A percentile compares a stretch with the other conserved stretches of the same genome.
These are phyloP conservation scores for Galendromus occidentalis DNA, from an alignment of 1,140 invertebrate genomes.

Conservation along the genomic window DNA sequence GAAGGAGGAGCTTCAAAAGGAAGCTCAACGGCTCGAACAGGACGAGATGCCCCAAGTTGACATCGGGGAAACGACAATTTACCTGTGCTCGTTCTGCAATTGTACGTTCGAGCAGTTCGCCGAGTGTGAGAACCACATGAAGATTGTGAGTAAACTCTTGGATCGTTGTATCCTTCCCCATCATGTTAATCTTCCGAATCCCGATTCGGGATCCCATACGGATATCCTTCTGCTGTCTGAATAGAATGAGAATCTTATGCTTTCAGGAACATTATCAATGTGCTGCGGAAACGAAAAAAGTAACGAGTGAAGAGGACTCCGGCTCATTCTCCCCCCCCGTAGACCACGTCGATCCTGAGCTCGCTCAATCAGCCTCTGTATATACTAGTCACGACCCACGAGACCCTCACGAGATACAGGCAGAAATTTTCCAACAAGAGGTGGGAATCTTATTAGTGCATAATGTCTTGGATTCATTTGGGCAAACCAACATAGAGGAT, in stretches of 20 bases:
- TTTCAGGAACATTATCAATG: no score
- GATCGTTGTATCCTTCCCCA: no score
- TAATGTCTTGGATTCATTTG: not conserved
- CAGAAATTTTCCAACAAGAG: not conserved
- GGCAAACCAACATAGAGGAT: not conserved
- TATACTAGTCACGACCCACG: no score
- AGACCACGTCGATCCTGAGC: no score
- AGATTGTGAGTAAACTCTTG: not conserved
- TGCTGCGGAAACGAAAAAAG: no score
- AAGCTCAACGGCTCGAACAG: not conserved
- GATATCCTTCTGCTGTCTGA: not conserved
- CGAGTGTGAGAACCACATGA: conserved; percentile 5
- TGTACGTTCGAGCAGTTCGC: not conserved
- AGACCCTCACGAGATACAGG: not conserved
- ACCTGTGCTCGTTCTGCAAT: not conserved
- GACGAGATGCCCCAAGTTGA: not conserved
- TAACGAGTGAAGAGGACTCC: no score
- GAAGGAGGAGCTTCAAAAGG: not conserved
- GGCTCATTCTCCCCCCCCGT: no score
- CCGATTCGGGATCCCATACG: not conserved
- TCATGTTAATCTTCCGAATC: not conserved
- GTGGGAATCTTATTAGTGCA: not conserved
- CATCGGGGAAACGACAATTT: not conserved
- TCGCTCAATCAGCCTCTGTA: no score
- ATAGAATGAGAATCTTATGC: not conserved